These are phyloP conservation scores for Thamnaconus septentrionalis DNA, from an alignment of 2,113 vertebrate species.

Conservation along the genomic window DNA sequence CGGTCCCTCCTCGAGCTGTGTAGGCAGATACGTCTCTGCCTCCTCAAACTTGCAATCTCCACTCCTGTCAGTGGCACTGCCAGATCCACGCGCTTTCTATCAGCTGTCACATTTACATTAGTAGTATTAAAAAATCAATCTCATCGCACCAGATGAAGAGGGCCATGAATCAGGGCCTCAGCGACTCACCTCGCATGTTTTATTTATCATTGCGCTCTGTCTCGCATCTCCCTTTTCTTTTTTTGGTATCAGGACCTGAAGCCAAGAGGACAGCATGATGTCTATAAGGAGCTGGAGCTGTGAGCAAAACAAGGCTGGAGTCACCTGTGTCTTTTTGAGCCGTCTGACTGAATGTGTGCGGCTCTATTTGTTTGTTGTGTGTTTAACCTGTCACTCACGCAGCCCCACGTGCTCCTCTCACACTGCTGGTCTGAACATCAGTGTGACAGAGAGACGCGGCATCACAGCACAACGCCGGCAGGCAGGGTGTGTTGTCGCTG, in stretches of 20 bases:
- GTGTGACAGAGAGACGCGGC: conserved; percentile 54
- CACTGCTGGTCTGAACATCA: conserved; percentile 54
- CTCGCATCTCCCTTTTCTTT: conserved; percentile 27
- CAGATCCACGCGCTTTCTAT: conserved; percentile 45
- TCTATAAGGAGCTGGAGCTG: conserved; percentile 78
- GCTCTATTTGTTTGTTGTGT: conserved; percentile 18
- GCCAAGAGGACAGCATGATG: conserved; percentile 70
- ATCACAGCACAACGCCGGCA: conserved; percentile 54
- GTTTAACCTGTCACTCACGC: conserved; percentile 41
- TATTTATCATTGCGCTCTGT: conserved; percentile 32
- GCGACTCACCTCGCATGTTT: conserved; percentile 24
- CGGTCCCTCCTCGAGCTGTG: conserved; percentile 45
- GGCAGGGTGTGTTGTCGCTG: conserved; percentile 42
- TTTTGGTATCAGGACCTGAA: conserved; percentile 74
- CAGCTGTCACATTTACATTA: conserved; percentile 63
- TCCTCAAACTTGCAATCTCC: conserved; percentile 29
- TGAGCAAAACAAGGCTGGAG: conserved; percentile 56
- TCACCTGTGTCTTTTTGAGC: conserved; percentile 38
- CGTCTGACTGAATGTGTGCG: not conserved
- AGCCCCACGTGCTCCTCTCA: conserved; percentile 44
- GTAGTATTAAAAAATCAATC: conserved; percentile 70
- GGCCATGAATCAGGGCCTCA: conserved; percentile 53
- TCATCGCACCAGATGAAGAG: conserved; percentile 47
- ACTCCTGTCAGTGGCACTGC: conserved; percentile 40
- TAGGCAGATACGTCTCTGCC: conserved; percentile 48